These are phyloP conservation scores for Erinaceus europaeus DNA, from an alignment of 2,113 vertebrate species.

Conservation along the genomic window DNA sequence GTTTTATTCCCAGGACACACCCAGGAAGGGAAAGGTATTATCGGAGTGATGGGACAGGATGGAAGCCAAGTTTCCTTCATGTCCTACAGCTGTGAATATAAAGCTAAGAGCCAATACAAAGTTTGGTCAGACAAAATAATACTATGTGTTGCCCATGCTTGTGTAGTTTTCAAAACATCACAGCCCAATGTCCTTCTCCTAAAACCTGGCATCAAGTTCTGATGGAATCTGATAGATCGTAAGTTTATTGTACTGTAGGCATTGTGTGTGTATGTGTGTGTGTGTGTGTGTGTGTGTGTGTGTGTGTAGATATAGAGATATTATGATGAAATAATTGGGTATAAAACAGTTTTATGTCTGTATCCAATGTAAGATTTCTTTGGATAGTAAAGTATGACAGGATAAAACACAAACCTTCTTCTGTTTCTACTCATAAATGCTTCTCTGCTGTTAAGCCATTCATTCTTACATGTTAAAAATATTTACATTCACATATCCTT, in stretches of 20 bases:
- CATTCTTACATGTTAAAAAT: not conserved
- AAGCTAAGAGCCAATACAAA: not conserved
- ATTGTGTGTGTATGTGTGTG: too few relatives aligned
- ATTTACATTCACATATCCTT: not conserved
- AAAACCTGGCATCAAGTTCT: not conserved
- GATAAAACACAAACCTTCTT: not conserved
- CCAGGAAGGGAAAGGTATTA: not conserved
- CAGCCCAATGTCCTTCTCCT: not conserved
- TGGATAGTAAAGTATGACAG: not conserved
- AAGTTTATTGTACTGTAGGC: not conserved
- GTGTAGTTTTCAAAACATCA: not conserved
- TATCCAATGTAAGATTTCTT: not conserved
- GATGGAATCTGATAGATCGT: not conserved
- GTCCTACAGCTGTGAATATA: not conserved
- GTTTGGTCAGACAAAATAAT: not conserved
- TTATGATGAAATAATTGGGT: too few relatives aligned
- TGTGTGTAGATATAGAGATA: too few relatives aligned
- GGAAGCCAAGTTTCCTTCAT: not conserved
- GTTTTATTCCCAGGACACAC: fast-evolving
- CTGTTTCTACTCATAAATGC: not conserved
- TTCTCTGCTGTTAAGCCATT: not conserved
- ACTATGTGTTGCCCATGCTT: not conserved
- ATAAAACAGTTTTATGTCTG: too few relatives aligned
- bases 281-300: too few relatives aligned
- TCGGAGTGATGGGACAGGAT: not conserved